These are phyloP conservation scores for Nephotettix cincticeps DNA, from an alignment of 1,140 invertebrate genomes.

Conservation along the genomic window DNA sequence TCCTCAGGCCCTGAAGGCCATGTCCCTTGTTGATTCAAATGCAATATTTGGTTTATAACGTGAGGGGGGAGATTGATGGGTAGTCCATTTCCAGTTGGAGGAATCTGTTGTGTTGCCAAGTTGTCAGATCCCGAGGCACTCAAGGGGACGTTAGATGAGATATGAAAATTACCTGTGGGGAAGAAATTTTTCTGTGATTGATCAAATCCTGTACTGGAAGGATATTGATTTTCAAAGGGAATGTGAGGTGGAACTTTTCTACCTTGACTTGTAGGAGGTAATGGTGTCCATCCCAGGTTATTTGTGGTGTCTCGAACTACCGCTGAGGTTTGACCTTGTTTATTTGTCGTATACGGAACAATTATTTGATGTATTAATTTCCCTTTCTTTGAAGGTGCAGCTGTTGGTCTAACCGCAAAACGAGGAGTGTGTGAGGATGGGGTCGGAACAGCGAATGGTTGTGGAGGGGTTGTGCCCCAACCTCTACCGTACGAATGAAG, in stretches of 20 bases:
- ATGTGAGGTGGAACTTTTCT: conserved; percentile 51
- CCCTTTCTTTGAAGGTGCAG: conserved; percentile 22
- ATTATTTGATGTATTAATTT: conserved; percentile 60
- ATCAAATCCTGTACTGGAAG: not conserved
- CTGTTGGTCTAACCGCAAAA: not conserved
- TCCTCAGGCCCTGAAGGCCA: conserved; percentile 20
- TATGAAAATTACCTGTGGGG: not conserved
- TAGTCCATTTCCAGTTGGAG: conserved; percentile 29
- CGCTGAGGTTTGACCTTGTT: conserved; percentile 49
- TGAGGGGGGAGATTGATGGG: conserved; percentile 42
- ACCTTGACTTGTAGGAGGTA: conserved; percentile 45
- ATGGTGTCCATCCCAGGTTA: conserved; percentile 39
- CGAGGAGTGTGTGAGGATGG: not conserved
- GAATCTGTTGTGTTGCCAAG: conserved; percentile 32
- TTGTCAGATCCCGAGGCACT: conserved; percentile 41
- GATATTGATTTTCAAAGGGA: not conserved
- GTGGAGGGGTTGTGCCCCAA: conserved; percentile 10
- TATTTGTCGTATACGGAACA: conserved; percentile 69
- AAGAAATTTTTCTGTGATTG: not conserved
- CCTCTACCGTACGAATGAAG: not conserved
- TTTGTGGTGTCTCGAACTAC: conserved; percentile 50
- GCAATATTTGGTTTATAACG: conserved; percentile 44
- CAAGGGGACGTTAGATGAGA: conserved; percentile 3
- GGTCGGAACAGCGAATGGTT: not conserved
- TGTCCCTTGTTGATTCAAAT: conserved; percentile 26